Evolutionary conservation across 2,888 invertebrate genomes (phyloP).

Genomic region (Molorchus minor): DNA sequence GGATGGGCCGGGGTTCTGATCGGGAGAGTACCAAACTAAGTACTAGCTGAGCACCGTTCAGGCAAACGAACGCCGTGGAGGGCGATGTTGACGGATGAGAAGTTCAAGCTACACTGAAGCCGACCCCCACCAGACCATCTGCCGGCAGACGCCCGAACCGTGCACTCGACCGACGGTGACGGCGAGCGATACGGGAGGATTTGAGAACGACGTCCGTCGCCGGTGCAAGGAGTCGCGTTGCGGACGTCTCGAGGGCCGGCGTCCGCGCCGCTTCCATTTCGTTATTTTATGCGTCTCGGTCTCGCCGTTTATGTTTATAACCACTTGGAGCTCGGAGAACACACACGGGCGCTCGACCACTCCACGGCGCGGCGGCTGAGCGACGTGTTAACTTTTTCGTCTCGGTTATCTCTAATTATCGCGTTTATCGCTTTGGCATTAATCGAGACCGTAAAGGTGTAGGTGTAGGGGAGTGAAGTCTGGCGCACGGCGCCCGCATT

Average conservation of each 20-base stretch:
- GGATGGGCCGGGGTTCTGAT: conserved; percentile 9
- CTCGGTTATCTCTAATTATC: neutral
- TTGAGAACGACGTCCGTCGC: conserved; percentile 21
- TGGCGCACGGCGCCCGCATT: too few species aligned
- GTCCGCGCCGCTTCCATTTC: conserved; percentile 19
- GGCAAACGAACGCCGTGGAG: conserved; percentile 22
- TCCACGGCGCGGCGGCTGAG: neutral
- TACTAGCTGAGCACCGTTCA: conserved; percentile 16
- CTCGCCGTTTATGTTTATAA: conserved; percentile 18
- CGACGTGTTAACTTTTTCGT: conserved; percentile 3
- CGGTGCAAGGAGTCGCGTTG: conserved; percentile 20
- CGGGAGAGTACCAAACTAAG: conserved; percentile 19
- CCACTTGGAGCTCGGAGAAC: conserved; percentile 18
- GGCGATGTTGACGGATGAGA: conserved; percentile 56
- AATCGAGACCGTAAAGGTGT: neutral
- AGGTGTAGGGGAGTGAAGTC: too few species aligned
- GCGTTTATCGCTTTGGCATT: neutral
- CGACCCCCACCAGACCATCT: conserved; percentile 52
- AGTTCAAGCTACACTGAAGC: conserved; percentile 60
- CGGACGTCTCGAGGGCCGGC: conserved; percentile 10
- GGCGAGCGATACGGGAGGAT: conserved; percentile 23
- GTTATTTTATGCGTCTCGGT: conserved; percentile 16
- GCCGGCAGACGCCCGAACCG: conserved; percentile 37
- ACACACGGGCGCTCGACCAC: conserved; percentile 15
- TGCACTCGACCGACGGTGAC: conserved; percentile 20